These are phyloP conservation scores for Acrobasis consociella DNA, from an alignment of 2,888 invertebrate genomes.

Conservation along the genomic window DNA sequence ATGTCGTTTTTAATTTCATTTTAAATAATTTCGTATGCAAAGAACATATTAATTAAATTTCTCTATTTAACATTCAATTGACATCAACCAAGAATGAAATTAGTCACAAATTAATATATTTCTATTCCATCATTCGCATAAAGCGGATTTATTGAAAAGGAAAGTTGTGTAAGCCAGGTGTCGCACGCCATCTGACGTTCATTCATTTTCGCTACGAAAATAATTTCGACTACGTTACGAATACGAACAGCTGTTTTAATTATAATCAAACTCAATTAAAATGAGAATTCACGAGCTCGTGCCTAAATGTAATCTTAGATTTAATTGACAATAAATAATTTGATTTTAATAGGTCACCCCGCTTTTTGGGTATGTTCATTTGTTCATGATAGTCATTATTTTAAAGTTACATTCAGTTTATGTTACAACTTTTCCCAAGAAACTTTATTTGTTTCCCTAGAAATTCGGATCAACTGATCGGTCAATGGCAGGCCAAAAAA, in stretches of 20 bases:
- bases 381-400: too few relatives aligned
- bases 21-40: too few relatives aligned
- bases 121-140: not conserved
- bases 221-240: slow-evolving; percentile 36
- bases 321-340: slow-evolving; percentile 17
- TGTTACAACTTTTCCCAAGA: too few relatives aligned
- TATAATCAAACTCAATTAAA: slow-evolving; percentile 23
- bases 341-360: slow-evolving; percentile 6
- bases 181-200: slow-evolving; percentile 53
- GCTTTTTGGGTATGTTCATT: not conserved
- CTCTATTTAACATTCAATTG: not conserved
- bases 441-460: too few relatives aligned
- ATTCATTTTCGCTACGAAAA: slow-evolving; percentile 46
- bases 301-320: not conserved
- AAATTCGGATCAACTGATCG: too few relatives aligned
- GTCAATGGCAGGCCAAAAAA: too few relatives aligned
- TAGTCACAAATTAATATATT: not conserved
- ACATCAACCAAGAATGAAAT: not conserved
- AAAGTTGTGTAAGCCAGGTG: slow-evolving; percentile 64
- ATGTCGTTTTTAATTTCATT: too few relatives aligned
- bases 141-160: slow-evolving; percentile 64
- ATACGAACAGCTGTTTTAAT: slow-evolving; percentile 27
- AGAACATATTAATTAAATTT: too few relatives aligned
- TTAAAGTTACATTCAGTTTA: too few relatives aligned
- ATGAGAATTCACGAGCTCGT: slow-evolving; percentile 10